Evolutionary conservation across 2,888 invertebrate species (phyloP), one percentile per base, ranked within the genome.

Genomic region (Octodonta nipae): DNA sequence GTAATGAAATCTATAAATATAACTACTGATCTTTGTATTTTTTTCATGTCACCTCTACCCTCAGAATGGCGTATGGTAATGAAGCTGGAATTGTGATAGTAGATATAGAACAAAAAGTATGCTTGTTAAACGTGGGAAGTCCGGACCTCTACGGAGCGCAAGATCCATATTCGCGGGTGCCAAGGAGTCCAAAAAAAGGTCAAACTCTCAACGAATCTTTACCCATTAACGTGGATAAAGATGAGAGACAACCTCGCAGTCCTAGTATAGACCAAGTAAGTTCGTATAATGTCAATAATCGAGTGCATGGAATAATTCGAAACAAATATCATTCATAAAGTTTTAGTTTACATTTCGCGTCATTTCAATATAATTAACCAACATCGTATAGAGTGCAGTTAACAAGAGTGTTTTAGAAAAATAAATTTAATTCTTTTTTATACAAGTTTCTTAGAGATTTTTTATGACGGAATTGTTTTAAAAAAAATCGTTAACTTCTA

Each of bases 11-110:
- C n/a, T n/a, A n/a, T n/a, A n/a, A n/a, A n/a, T n/a, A n/a, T n/a
- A n/a, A n/a, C n/a, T n/a, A n/a, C n/a, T n/a, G n/a, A n/a, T n/a
- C n/a, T n/a, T n/a, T n/a, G n/a, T n/a, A n/a, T n/a, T n/a, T n/a
- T n/a, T n/a, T n/a, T n/a, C n/a, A n/a, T n/a, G n/a, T n/a, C n/a
- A n/a, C 2, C 11, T 22, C 22, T 4, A n/a, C 3, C 28, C 41
- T 5, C 66, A 95, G 95, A 60, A 75, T 96, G 79, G 88, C 92
- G 54, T 95, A 92, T 70, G 95, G 95, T 54, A 93, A 89, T 61
- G 93, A 95, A 67, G 81, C 84, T 52, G 93, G 95, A 51, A 71
- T 96, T 61, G 91, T 89, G 60, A 80, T 96, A 64, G 78, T 92
- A 57, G 96, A 96, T 71, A 79, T 87, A 63, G 73, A 86, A 58